phyloP scores from a whole-genome alignment of 2,888 invertebrate genomes.

The Notocelia uddmanniana region DNA sequence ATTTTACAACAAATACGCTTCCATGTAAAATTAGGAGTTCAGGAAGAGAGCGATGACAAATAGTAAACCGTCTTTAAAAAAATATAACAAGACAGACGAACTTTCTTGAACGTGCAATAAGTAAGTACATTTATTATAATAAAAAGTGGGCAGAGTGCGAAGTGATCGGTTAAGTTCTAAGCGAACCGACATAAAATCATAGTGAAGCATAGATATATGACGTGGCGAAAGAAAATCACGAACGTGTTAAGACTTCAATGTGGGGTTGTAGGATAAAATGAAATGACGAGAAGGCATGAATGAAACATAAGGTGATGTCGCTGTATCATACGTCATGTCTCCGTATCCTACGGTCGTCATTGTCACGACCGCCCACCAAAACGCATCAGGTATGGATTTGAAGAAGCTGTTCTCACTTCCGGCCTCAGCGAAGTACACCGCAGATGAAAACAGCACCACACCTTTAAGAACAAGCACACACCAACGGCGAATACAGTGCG shows the following conservation, averaged over 20 bases:
- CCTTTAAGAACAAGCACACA: constrained; percentile 92
- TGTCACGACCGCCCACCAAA: constrained; percentile 99
- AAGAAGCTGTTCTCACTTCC: constrained; percentile 99
- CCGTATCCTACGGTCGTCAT: constrained; percentile 99
- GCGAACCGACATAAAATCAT: constrained; percentile 74
- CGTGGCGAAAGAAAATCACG: constrained; percentile 74
- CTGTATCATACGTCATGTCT: constrained; percentile 98
- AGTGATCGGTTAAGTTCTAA: constrained; percentile 73
- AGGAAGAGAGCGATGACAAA: constrained; percentile 66
- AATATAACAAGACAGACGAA: constrained; percentile 64
- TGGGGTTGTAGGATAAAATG: constrained; percentile 73
- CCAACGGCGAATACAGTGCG: constrained; percentile 84
- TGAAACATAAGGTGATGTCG: constrained; percentile 78
- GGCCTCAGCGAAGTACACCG: constrained; percentile 99
- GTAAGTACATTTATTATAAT: constrained; percentile 57
- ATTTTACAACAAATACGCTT: constrained; percentile 70
- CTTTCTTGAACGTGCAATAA: constrained; percentile 71
- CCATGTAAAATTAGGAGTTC: constrained; percentile 78
- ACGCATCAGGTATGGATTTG: constrained; percentile 99
- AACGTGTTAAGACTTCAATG: constrained; percentile 75
- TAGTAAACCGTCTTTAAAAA: constrained; percentile 56
- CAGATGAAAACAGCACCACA: constrained; percentile 99
- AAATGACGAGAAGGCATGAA: constrained; percentile 78
- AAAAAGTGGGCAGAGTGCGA: constrained; percentile 63
- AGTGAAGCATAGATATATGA: constrained; percentile 78